Percentiles rank a stretch among this genome's conserved stretches.
Conservation (phyloP, 2,113 vertebrate species). For the Sceloporus tristichus region DNA sequence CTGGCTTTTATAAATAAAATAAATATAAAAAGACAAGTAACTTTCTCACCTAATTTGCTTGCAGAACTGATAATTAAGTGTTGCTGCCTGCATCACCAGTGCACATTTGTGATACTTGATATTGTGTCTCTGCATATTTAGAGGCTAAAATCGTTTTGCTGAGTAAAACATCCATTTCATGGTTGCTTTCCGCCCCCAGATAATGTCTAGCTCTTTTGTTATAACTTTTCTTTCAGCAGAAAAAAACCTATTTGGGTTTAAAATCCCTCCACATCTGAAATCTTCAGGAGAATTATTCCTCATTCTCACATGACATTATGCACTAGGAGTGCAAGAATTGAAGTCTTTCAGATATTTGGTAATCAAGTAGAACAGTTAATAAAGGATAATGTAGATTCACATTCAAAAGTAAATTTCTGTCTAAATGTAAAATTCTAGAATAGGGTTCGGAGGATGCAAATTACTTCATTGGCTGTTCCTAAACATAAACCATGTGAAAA, state of each 20-base stretch:
- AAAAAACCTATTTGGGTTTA: not conserved
- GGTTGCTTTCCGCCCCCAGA: constrained; percentile 52
- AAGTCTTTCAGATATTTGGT: too few species aligned
- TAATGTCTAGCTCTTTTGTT: constrained; percentile 34
- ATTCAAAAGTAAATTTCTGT: not conserved
- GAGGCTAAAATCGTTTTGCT: constrained; percentile 74
- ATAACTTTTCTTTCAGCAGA: constrained; percentile 24
- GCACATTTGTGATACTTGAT: constrained; percentile 79
- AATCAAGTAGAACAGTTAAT: not conserved
- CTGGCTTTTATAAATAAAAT: constrained; percentile 82
- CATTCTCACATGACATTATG: not conserved
- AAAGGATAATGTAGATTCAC: not conserved
- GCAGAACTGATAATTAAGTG: constrained; percentile 88
- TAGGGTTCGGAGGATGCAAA: not conserved
- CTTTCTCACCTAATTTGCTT: constrained; percentile 89
- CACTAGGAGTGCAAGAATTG: not conserved
- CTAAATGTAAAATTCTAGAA: not conserved
- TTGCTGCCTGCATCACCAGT: constrained; percentile 80
- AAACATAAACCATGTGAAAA: not conserved
- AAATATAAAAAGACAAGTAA: constrained; percentile 86
- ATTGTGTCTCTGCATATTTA: constrained; percentile 83
- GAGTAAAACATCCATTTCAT: constrained; percentile 70
- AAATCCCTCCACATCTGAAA: not conserved
- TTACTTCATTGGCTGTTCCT: not conserved
- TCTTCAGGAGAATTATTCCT: not conserved